A percentile compares a stretch with the other conserved stretches of the same genome.
Conservation (phyloP, 2,888 invertebrate genomes). For the Sinodicranocentrus sp. region DNA sequence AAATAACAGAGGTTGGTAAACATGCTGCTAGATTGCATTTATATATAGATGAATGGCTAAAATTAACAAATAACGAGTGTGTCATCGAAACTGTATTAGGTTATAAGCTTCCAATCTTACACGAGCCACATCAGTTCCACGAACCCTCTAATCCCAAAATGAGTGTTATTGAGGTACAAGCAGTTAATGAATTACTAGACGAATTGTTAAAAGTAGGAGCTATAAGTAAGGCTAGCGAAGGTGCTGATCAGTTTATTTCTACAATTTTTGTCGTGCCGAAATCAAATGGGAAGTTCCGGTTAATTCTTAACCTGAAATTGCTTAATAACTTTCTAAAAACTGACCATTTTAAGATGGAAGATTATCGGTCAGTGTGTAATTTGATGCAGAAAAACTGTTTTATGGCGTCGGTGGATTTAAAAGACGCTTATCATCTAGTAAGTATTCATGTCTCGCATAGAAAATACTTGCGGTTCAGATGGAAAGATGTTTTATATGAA, state of each 20-base stretch:
- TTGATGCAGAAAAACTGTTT: neutral
- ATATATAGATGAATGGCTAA: neutral
- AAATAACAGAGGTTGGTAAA: neutral
- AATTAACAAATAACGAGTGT: neutral
- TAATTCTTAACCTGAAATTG: slow-evolving; percentile 12
- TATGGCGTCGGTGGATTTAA: slow-evolving; percentile 10
- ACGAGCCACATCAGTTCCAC: too few species aligned
- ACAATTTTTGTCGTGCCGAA: slow-evolving; percentile 26
- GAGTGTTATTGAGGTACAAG: neutral
- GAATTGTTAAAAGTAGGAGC: too few species aligned
- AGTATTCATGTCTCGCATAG: neutral
- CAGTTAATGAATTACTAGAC: too few species aligned
- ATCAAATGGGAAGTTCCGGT: neutral
- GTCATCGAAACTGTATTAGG: neutral
- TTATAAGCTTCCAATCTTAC: neutral
- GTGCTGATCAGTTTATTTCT: slow-evolving; percentile 20
- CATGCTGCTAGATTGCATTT: neutral
- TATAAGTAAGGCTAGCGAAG: too few species aligned
- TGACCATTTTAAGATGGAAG: slow-evolving; percentile 41
- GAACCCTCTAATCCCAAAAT: too few species aligned
- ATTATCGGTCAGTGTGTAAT: neutral
- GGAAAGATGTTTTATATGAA: neutral
- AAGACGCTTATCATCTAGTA: slow-evolving; percentile 30
- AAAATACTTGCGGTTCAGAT: slow-evolving; percentile 29
- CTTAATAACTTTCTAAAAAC: slow-evolving; percentile 5